phyloP scores from a whole-genome alignment of 2,113 vertebrate genomes.

The Shinisaurus crocodilurus region DNA sequence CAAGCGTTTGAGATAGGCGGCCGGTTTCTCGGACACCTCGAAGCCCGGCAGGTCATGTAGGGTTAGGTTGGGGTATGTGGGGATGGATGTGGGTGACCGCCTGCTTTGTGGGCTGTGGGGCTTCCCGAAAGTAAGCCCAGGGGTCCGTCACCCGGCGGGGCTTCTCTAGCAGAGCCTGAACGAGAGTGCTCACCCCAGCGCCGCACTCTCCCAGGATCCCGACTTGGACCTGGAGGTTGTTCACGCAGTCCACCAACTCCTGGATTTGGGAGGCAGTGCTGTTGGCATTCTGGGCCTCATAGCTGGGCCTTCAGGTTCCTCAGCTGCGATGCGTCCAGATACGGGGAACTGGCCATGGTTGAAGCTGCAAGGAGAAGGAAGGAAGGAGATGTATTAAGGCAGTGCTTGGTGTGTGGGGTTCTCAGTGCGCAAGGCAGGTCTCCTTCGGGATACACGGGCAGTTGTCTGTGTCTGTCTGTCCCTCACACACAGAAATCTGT shows the following conservation, averaged over 20 bases:
- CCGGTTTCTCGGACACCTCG: background rate
- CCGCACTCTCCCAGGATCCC: slow-evolving; percentile 38
- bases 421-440: background rate
- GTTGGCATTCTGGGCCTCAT: background rate
- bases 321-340: background rate
- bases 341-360: background rate
- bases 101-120: background rate
- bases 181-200: slow-evolving; percentile 34
- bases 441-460: background rate
- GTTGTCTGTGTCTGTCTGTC: background rate
- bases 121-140: slow-evolving; percentile 31
- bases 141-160: background rate
- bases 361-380: background rate
- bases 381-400: too few relatives aligned
- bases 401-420: background rate
- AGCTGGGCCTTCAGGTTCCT: background rate
- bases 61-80: slow-evolving; percentile 27
- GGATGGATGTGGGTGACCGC: background rate
- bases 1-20: slow-evolving; percentile 22
- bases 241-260: background rate
- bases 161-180: slow-evolving; percentile 10
- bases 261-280: background rate
- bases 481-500: background rate
- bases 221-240: slow-evolving; percentile 11
- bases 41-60: slow-evolving; percentile 40